Evolutionary conservation across 2,797 vertebrate species (phyloP).

Genomic region (Sebastes trivittatus): DNA sequence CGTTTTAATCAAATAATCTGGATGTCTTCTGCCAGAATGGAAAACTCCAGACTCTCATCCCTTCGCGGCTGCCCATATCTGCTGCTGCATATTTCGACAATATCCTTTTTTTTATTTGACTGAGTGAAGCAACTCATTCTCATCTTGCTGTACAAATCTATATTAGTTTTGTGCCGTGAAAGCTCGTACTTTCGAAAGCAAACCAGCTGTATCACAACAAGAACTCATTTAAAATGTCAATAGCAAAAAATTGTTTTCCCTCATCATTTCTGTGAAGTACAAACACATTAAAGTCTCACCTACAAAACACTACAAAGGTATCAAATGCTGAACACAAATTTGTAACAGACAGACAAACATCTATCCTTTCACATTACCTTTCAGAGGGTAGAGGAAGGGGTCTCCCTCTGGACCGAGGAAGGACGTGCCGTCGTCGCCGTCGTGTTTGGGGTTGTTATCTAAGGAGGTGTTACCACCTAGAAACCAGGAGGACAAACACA

Average conservation of each 20-base stretch:
- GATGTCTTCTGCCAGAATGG: background rate
- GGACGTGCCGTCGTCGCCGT: conserved; percentile 95
- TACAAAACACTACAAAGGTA: background rate
- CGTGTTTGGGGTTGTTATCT: conserved; percentile 89
- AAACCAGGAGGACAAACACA: background rate
- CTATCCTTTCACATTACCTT: conserved; percentile 84
- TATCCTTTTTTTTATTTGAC: background rate
- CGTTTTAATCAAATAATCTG: conserved; percentile 6
- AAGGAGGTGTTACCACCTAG: conserved; percentile 91
- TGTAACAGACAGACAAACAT: background rate
- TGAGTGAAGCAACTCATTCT: background rate
- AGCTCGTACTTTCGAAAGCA: background rate
- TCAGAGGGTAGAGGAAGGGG: conserved; percentile 90
- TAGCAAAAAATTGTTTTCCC: background rate
- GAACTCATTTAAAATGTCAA: conserved; percentile 29
- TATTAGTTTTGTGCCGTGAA: background rate
- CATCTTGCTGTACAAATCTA: background rate
- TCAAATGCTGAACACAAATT: background rate
- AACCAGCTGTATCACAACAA: background rate
- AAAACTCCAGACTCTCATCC: background rate
- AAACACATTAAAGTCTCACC: conserved; percentile 23
- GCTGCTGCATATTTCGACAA: background rate
- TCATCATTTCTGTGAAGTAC: background rate
- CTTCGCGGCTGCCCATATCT: background rate
- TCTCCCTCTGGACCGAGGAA: conserved; percentile 90